Evolutionary conservation across 2,888 invertebrate genomes (phyloP), one percentile per base, ranked within the genome.

Genomic region (Aphidius colemani): DNA sequence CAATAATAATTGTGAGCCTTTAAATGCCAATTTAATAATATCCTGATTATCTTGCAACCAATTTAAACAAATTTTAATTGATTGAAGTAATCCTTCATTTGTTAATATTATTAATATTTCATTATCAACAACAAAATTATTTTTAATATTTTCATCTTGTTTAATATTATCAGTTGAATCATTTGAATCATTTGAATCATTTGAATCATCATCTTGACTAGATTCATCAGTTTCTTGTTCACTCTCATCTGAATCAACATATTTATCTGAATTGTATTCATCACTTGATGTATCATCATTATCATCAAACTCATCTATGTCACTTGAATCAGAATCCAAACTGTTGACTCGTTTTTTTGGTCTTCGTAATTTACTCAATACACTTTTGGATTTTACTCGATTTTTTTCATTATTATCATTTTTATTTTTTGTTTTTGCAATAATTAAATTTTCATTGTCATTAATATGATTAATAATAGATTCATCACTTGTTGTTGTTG

Each of bases 21-120:
- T 88, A 13, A 90, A 90, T 79, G 93, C 93, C 1, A 90, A 90
- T 69, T 89, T 86, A 40, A 96, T 86, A 39, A 95, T 88, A 67
- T 92, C 90, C 61, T 89, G 88, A 81, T 95, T 93, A 59, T 89
- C 88, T 61, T 87, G 87, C 70, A 95, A 85, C 96, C 95, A 96
- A 80, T 95, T 94, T 77, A 90, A 90, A 67, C 94, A 87, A 69
- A 95, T 83, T 81, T 91, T 92, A 40, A 94, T 87, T 68, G 90
- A 57, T 30, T 56, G 53, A n/a, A 70, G 49, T n/a, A 69, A 60
- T 45, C 66, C 66, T 30, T 67, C 66, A 43, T 53, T 40, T 6
- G 62, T 61, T 7, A 70, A 40, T 13, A 66, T 64, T 6, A 61
- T 57, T 5, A 69, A 46, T 9, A 69, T 10, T 7, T n/a, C 61